A percentile compares a stretch with the other conserved stretches of the same genome.
Conservation (phyloP, 2,113 vertebrate genomes). For the Rhinopomastus cyanomelas region DNA sequence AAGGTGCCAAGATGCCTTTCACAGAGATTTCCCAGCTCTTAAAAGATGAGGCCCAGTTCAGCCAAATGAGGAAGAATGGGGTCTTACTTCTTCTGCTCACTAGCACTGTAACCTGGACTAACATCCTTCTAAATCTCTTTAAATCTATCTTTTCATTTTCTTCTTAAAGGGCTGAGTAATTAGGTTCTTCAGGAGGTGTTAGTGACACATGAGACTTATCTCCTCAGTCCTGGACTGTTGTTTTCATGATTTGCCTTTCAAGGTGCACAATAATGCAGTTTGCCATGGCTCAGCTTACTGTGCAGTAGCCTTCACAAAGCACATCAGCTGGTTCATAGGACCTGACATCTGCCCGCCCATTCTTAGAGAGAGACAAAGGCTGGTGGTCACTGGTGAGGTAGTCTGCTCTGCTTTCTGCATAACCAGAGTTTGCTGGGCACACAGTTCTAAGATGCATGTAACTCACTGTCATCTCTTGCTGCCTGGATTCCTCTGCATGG, state of each 20-base stretch:
- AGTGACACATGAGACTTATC: not conserved
- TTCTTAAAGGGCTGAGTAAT: not conserved
- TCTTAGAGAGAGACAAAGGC: conserved; percentile 58
- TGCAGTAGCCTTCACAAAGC: not conserved
- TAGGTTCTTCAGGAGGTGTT: not conserved
- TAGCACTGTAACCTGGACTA: not conserved
- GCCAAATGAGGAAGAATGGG: not conserved
- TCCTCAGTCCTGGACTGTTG: not conserved
- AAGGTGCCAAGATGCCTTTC: not conserved
- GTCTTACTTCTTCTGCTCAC: not conserved
- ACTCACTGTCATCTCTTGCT: not conserved
- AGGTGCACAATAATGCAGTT: not conserved
- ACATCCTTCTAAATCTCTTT: not conserved
- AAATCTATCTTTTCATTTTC: not conserved
- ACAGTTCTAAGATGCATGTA: not conserved
- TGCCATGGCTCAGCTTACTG: not conserved
- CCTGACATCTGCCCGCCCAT: conserved; percentile 51
- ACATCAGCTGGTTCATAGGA: conserved; percentile 29
- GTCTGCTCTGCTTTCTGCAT: conserved; percentile 1
- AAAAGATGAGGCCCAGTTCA: not conserved
- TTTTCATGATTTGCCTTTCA: not conserved
- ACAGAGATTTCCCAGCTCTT: not conserved
- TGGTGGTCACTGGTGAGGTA: conserved; percentile 62
- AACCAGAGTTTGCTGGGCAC: not conserved
- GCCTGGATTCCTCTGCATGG: not conserved